These are phyloP conservation scores for Montipora capricornis DNA, from an alignment of 64 coral and sea anemone species.

Conservation along the genomic window DNA sequence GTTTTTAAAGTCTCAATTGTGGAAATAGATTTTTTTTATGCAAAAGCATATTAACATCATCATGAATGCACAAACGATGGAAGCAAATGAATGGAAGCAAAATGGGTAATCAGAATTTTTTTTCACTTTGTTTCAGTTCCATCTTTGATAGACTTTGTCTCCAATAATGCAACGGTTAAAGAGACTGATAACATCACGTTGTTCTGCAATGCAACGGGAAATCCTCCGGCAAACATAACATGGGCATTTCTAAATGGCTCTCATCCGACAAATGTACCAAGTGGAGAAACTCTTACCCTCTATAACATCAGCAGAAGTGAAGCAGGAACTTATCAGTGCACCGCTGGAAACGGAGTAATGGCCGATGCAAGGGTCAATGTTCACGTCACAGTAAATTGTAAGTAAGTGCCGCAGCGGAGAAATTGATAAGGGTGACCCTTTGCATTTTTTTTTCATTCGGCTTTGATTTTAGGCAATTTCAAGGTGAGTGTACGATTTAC, in stretches of 20 bases:
- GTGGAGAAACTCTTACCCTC: neutral
- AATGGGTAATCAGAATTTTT: too few species aligned
- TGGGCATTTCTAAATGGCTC: neutral
- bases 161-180: slow-evolving; percentile 1
- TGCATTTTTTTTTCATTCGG: too few species aligned
- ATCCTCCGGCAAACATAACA: slow-evolving; percentile 33
- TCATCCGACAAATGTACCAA: neutral
- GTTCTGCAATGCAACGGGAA: slow-evolving; percentile 53
- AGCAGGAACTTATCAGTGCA: slow-evolving; percentile 7
- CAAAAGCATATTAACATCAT: too few species aligned
- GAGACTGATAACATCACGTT: slow-evolving; percentile 16
- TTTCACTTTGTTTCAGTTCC: slow-evolving; percentile 11
- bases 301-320: neutral
- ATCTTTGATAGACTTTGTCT: neutral
- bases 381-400: slow-evolving; percentile 18
- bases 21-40: too few species aligned
- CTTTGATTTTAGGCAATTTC: too few species aligned
- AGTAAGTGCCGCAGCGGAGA: neutral
- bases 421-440: neutral
- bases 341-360: neutral
- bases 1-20: too few species aligned
- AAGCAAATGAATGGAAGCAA: too few species aligned
- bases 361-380: neutral
- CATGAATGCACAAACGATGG: too few species aligned
- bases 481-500: too few species aligned